Base-by-base conservation (phyloP, 2,797 vertebrate genomes). In the Tolypeutes matacus region DNA sequence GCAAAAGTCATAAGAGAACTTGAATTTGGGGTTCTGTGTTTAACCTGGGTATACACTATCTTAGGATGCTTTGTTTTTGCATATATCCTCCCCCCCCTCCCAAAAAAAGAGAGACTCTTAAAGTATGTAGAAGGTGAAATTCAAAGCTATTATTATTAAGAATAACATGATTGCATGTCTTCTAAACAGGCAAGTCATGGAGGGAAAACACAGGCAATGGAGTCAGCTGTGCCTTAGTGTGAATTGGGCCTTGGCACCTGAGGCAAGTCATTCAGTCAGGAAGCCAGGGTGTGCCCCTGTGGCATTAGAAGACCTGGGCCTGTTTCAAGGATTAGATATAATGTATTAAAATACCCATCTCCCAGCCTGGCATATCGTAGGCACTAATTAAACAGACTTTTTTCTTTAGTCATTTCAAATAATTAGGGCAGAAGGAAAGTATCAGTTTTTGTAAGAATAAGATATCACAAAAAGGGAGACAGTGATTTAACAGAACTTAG, bases 321-420 rank as follows among this genome's bases (percentile, higher is more conserved):
- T 67, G n/a, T 56, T 56, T 56, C 56, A 46, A 58, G 46, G 11
- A 82, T 80, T 76, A 65, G 3, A 18, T 56, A 56, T 62, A 64
- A 92, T 75, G 27, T 64, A 53, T 42, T 75, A 36, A 18, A 80
- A 20, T 85, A 34, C 23, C n/a, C 13, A 34, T n/a, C 18, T 34
- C 65, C 34, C 15, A 67, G n/a, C n/a, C 65, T 67, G 83, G 7
- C 39, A 78, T 27, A 49, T 12, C 58, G 46, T 42, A 76, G 27
- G 64, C 15, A 87, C 21, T 77, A 91, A 62, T 77, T 77, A 76
- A 86, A 60, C 10, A 53, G 39, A 60, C 62, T 3, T 8, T 31
- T n/a, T 69, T 42, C 56, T 21, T 67, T 23, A 51, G 17, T 65
- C 91, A 34, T 51, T 91, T 91, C 87, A 93, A 56, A 92, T 34